Conservation (phyloP, 2,888 invertebrate species). For the Sesia bembeciformis region DNA sequence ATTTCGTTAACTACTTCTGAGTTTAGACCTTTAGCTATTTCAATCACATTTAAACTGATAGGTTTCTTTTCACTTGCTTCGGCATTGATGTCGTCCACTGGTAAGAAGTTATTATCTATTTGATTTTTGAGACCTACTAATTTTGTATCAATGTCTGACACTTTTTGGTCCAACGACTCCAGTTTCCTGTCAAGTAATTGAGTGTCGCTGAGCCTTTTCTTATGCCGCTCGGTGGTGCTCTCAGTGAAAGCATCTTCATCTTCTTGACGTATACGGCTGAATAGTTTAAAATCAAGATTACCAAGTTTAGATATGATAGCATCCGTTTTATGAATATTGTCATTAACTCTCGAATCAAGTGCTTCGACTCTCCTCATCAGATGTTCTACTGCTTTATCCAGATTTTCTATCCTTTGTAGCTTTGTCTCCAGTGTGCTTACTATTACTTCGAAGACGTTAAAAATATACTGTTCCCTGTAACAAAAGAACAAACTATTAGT, state of each 20-base stretch:
- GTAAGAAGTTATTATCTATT: constrained; percentile 86
- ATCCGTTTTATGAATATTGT: constrained; percentile 89
- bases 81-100: constrained; percentile 87
- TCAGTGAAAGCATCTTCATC: constrained; percentile 49
- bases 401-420: constrained; percentile 88
- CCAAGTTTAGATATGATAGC: constrained; percentile 85
- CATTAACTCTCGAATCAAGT: constrained; percentile 85
- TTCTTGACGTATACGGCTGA: constrained; percentile 68
- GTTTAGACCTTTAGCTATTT: constrained; percentile 88
- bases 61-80: constrained; percentile 92
- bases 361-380: constrained; percentile 89
- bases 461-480: constrained; percentile 90
- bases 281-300: constrained; percentile 83
- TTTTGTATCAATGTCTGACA: constrained; percentile 87
- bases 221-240: constrained; percentile 19
- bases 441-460: constrained; percentile 92
- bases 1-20: constrained; percentile 86
- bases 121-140: constrained; percentile 86
- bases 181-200: constrained; percentile 78
- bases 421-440: constrained; percentile 91
- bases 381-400: constrained; percentile 91
- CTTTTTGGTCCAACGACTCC: constrained; percentile 85
- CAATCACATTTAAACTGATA: constrained; percentile 86
- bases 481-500: constrained; percentile 22
- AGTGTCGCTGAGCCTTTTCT: constrained; percentile 35